These are phyloP conservation scores for Andrena chrysosceles DNA, from an alignment of 2,888 invertebrate species.

Conservation along the genomic window DNA sequence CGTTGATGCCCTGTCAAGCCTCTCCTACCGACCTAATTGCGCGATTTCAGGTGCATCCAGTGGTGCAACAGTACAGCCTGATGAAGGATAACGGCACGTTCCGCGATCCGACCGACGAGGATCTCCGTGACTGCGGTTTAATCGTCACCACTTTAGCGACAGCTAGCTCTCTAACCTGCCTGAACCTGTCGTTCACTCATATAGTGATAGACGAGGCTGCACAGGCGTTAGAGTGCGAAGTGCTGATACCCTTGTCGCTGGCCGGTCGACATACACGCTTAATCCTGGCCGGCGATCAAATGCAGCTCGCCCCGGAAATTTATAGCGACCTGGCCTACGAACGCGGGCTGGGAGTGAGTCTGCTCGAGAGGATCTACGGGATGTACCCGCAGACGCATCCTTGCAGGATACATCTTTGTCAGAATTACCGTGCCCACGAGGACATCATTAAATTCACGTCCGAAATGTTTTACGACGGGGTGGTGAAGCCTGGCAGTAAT, in stretches of 20 bases:
- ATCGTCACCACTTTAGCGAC: slow-evolving; percentile 93
- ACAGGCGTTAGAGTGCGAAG: slow-evolving; percentile 94
- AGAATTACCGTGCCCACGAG: slow-evolving; percentile 93
- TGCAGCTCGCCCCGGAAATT: slow-evolving; percentile 93
- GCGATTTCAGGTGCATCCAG: slow-evolving; percentile 76
- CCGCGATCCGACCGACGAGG: slow-evolving; percentile 89
- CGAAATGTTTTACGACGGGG: slow-evolving; percentile 92
- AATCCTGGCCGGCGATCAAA: slow-evolving; percentile 94
- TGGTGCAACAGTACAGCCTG: slow-evolving; percentile 89
- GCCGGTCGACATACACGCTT: slow-evolving; percentile 91
- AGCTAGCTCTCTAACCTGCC: slow-evolving; percentile 90
- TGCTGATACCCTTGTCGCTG: slow-evolving; percentile 91
- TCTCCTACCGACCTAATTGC: slow-evolving; percentile 23
- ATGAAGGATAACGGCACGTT: slow-evolving; percentile 88
- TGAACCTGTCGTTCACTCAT: slow-evolving; percentile 91
- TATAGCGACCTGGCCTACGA: slow-evolving; percentile 91
- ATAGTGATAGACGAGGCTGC: slow-evolving; percentile 95
- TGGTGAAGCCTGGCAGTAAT: slow-evolving; percentile 90
- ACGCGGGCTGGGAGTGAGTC: slow-evolving; percentile 89
- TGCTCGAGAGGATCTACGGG: slow-evolving; percentile 92
- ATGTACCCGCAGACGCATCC: slow-evolving; percentile 91
- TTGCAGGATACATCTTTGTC: slow-evolving; percentile 92
- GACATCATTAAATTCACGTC: slow-evolving; percentile 93
- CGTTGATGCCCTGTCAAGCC: not conserved
- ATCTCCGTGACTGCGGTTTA: slow-evolving; percentile 89